Evolutionary conservation across 1,140 invertebrate species (phyloP).

Genomic region (Battus philenor): DNA sequence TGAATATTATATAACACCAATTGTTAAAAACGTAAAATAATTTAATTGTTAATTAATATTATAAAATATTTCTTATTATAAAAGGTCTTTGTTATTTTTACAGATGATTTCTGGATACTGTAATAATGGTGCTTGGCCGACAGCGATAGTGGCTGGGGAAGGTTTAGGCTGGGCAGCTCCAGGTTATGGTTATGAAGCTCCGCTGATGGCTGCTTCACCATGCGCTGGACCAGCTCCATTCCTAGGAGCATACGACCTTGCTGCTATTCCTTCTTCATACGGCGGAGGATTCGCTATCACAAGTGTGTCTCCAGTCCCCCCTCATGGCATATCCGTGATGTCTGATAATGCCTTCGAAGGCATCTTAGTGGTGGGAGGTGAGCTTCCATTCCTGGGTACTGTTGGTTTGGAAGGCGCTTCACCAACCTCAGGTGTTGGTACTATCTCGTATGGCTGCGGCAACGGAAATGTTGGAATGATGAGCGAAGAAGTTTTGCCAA

Average conservation of each 20-base stretch:
- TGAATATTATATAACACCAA: no score
- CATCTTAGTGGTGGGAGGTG: constrained; percentile 23
- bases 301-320: constrained; percentile 15
- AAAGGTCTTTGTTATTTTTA: no score
- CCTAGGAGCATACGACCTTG: constrained; percentile 1
- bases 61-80: no score
- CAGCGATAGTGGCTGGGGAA: neutral
- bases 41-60: no score
- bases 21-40: no score
- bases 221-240: neutral
- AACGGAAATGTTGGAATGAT: constrained; percentile 21
- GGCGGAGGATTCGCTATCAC: constrained; percentile 14
- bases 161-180: neutral
- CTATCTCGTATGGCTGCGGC: constrained; percentile 14
- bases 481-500: constrained; percentile 3
- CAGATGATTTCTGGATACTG: no score
- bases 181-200: neutral
- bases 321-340: constrained; percentile 5
- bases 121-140: neutral
- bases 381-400: constrained; percentile 35
- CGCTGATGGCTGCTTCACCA: neutral
- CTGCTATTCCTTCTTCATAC: constrained; percentile 10
- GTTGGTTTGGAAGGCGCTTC: constrained; percentile 32
- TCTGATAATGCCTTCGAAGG: constrained; percentile 37
- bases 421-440: constrained; percentile 21